Conservation (phyloP, 2,113 vertebrate genomes). For the Ochotona curzoniae region DNA sequence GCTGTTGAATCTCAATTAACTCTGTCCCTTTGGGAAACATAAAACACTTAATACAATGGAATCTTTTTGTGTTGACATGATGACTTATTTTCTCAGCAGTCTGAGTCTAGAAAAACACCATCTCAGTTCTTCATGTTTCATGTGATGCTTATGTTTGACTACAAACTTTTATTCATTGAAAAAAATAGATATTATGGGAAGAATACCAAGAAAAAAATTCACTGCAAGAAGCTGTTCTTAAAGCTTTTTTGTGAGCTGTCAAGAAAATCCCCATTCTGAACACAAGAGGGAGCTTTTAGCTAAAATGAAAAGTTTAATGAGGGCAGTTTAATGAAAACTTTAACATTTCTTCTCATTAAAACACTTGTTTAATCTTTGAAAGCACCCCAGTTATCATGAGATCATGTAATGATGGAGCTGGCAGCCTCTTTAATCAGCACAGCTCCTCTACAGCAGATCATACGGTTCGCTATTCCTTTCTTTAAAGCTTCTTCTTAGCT, state of each 20-base stretch:
- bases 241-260: constrained; percentile 12
- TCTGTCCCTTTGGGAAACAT: background rate
- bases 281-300: constrained; percentile 80
- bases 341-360: constrained; percentile 24
- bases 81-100: background rate
- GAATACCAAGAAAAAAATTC: background rate
- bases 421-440: background rate
- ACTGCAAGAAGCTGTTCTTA: background rate
- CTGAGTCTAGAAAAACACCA: background rate
- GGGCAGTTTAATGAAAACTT: background rate
- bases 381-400: background rate
- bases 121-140: background rate
- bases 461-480: background rate
- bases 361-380: constrained; percentile 14
- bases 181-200: background rate
- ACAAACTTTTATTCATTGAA: background rate
- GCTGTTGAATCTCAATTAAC: background rate
- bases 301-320: constrained; percentile 68
- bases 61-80: background rate
- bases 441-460: background rate
- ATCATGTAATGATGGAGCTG: background rate
- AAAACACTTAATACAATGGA: background rate
- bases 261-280: constrained; percentile 57
- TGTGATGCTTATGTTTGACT: constrained; percentile 2
- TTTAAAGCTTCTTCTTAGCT: background rate